phyloP scores from a whole-genome alignment of 2,888 invertebrate species.

The Leucoma salicis region DNA sequence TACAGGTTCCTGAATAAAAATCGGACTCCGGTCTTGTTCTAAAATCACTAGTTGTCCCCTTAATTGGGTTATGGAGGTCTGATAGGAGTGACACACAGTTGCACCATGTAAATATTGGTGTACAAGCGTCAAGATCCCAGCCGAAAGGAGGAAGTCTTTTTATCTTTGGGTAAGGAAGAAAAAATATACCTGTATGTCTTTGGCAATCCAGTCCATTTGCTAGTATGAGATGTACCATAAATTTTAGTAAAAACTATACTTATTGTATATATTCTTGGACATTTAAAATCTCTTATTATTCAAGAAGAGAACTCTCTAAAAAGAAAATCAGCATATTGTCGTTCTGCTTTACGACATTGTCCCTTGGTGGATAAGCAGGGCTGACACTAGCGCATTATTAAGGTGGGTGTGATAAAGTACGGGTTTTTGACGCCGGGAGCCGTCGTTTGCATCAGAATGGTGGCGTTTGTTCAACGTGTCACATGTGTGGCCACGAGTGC shows the following conservation, averaged over 20 bases:
- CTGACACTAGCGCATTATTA: slow-evolving; percentile 9
- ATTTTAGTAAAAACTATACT: neutral
- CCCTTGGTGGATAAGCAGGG: slow-evolving; percentile 7
- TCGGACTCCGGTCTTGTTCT: too few relatives aligned
- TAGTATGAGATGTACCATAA: too few relatives aligned
- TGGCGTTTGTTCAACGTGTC: slow-evolving; percentile 16
- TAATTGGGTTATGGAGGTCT: too few relatives aligned
- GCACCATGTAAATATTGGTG: too few relatives aligned
- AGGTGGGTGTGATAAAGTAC: slow-evolving; percentile 23
- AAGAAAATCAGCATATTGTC: slow-evolving; percentile 5
- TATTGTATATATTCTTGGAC: neutral
- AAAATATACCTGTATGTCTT: too few relatives aligned
- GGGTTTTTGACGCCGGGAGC: slow-evolving; percentile 20
- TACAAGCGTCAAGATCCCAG: too few relatives aligned
- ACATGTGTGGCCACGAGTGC: slow-evolving; percentile 10
- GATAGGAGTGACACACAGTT: too few relatives aligned
- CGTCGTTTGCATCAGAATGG: slow-evolving; percentile 31
- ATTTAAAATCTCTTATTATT: slow-evolving; percentile 1
- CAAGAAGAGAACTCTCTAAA: slow-evolving; percentile 3
- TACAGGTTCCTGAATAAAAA: too few relatives aligned
- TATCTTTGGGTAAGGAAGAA: too few relatives aligned
- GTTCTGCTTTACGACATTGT: slow-evolving; percentile 5
- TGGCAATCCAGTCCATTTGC: too few relatives aligned
- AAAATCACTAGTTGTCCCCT: too few relatives aligned
- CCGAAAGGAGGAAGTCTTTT: too few relatives aligned